Percentiles rank a stretch among this genome's conserved stretches.
These are phyloP conservation scores for Tympanuchus pallidicinctus DNA, from an alignment of 2,113 vertebrate genomes.

Conservation along the genomic window DNA sequence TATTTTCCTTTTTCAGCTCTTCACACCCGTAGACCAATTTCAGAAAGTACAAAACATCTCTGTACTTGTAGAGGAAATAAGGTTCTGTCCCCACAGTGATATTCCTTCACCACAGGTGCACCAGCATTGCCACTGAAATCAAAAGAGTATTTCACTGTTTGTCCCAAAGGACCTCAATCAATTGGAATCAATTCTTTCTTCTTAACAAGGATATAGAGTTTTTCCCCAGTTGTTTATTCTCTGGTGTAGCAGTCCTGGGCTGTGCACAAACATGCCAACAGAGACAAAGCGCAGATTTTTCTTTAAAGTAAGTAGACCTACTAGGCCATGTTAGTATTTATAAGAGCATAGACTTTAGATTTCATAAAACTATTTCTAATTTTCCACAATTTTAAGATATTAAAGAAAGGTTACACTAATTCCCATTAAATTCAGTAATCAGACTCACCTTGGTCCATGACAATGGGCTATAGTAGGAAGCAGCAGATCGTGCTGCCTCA, in stretches of 20 bases:
- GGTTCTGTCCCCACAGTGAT: not conserved
- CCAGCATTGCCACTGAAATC: not conserved
- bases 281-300: not conserved
- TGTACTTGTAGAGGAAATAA: not conserved
- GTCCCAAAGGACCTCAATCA: not conserved
- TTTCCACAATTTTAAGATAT: not conserved
- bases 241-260: not conserved
- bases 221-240: not conserved
- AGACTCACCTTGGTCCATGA: not conserved
- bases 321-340: not conserved
- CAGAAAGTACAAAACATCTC: not conserved
- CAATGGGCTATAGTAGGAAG: not conserved
- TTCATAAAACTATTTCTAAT: not conserved
- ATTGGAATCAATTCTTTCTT: not conserved
- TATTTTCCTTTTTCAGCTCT: not conserved
- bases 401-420: not conserved
- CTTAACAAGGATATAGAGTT: not conserved
- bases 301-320: not conserved
- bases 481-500: not conserved
- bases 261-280: not conserved
- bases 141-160: not conserved
- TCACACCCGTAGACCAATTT: not conserved
- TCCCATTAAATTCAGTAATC: not conserved
- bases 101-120: not conserved
- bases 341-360: rapidly evolving